Base-by-base conservation (phyloP, 2,888 invertebrate genomes). In the Drosophila putrida region DNA sequence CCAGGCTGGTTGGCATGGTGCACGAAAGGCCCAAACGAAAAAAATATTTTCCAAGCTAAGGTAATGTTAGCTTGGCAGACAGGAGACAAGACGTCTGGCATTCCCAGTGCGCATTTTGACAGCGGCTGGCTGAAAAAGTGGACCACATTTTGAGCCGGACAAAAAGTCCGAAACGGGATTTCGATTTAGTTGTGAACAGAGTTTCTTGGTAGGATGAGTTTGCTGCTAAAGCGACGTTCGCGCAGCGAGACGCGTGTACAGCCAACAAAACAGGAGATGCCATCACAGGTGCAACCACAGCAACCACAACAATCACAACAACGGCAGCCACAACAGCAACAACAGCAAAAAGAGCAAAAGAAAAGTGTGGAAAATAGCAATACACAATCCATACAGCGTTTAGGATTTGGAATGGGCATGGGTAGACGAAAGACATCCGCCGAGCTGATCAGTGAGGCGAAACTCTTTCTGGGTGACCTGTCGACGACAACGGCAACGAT, bases 361-460 rank as follows among this genome's bases (percentile, higher is more conserved):
- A 66, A 35, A 10, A 62, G 20, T 25, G 38, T 61, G 39, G 65
- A 71, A 6, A 54, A 68, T 35, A 59, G 63, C 36, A 72, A 65
- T 25, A 70, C 71, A 35, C 76, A 68, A 44, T 49, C 39, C 2
- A 13, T 77, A 53, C 66, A 64, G 4, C 60, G 63, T 4, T 15
- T 61, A 35, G 35, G 65, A 28, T 1, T 25, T 6, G 43, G 20
- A 9, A 36, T 10, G 0, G 73, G 78, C 25, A 76, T 90, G 81
- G 88, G 82, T 20, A 75, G 88, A 36, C 90, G 95, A 58, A 96
- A 96, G 92, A 96, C 96, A 2, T 96, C 96, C 39, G 95, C 96
- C 0, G 96, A 96, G 91, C 96, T 96, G 83, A 96, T 96, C 82
- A 96, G 95, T 90, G 96, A 96, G 92, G 96, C 96, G 0, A 94